A percentile compares a stretch with the other conserved stretches of the same genome.
Conservation (phyloP, 2,113 vertebrate genomes). For the Acrocephalus kingi region DNA sequence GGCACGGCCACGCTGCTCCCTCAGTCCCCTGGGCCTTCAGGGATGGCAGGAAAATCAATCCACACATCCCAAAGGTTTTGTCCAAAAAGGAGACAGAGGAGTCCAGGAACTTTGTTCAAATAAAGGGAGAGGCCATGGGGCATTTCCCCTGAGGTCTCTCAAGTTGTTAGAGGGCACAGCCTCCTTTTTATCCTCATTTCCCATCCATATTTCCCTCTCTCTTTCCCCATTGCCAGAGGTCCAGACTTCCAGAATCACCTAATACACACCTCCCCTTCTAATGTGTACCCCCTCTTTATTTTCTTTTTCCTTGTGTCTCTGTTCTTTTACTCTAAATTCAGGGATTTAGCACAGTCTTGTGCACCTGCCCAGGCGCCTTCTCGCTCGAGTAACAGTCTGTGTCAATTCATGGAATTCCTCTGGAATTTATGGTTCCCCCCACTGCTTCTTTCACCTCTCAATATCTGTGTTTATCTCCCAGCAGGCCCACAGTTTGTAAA, state of each 20-base stretch:
- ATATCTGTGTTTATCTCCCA: too few relatives aligned
- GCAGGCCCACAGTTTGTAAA: too few relatives aligned
- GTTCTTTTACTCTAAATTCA: background rate
- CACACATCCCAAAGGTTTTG: background rate
- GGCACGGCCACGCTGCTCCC: background rate
- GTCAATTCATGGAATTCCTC: background rate
- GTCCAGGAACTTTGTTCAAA: accelerated
- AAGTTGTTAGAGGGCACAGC: accelerated
- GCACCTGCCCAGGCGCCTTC: too few relatives aligned
- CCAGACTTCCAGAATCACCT: background rate
- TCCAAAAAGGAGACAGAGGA: background rate
- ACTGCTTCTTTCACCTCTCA: background rate
- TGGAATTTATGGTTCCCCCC: background rate
- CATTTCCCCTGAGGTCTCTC: accelerated
- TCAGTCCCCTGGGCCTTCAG: accelerated
- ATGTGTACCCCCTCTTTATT: background rate
- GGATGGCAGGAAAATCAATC: background rate
- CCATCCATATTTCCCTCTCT: too few relatives aligned
- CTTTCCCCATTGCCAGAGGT: too few relatives aligned
- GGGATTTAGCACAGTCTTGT: too few relatives aligned
- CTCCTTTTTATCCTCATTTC: background rate
- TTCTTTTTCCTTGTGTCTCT: background rate
- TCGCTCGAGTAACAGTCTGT: background rate
- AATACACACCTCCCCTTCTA: accelerated
- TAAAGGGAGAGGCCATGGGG: background rate